Evolutionary conservation across 2,113 vertebrate genomes (phyloP).

Genomic region (Alosa alosa): DNA sequence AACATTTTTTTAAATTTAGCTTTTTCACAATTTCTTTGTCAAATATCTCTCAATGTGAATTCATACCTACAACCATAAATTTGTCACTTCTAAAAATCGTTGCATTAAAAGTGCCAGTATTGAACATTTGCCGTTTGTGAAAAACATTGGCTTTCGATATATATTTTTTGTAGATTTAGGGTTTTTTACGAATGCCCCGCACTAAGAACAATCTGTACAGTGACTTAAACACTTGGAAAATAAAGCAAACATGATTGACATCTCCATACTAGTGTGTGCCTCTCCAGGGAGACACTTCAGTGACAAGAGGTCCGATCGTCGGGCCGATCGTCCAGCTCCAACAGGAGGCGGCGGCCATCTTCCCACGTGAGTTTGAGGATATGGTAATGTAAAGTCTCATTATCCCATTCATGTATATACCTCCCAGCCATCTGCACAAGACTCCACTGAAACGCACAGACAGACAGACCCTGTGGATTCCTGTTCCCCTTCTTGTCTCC

Average conservation of each 20-base stretch:
- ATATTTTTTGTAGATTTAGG: neutral
- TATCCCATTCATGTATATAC: neutral
- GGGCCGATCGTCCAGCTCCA: neutral
- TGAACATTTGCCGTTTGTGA: slow-evolving; percentile 54
- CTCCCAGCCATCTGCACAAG: neutral
- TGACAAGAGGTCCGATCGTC: neutral
- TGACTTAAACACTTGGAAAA: slow-evolving; percentile 60
- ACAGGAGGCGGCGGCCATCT: neutral
- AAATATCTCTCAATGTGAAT: slow-evolving; percentile 69
- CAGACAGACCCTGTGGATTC: neutral
- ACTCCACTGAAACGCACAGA: neutral
- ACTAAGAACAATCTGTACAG: slow-evolving; percentile 32
- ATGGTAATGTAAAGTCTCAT: neutral
- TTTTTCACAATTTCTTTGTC: slow-evolving; percentile 74
- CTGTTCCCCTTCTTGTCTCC: neutral
- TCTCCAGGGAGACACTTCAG: neutral
- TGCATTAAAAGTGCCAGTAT: slow-evolving; percentile 71
- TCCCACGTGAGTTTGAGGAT: neutral
- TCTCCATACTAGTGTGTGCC: slow-evolving; percentile 2
- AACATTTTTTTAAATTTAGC: slow-evolving; percentile 71
- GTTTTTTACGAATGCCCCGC: neutral
- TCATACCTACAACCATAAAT: slow-evolving; percentile 77
- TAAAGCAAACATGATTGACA: slow-evolving; percentile 26
- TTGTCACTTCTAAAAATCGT: slow-evolving; percentile 64
- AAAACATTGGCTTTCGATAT: slow-evolving; percentile 37